Evolutionary conservation across 1,140 invertebrate species (phyloP).

Genomic region (Lepidurus couesii): DNA sequence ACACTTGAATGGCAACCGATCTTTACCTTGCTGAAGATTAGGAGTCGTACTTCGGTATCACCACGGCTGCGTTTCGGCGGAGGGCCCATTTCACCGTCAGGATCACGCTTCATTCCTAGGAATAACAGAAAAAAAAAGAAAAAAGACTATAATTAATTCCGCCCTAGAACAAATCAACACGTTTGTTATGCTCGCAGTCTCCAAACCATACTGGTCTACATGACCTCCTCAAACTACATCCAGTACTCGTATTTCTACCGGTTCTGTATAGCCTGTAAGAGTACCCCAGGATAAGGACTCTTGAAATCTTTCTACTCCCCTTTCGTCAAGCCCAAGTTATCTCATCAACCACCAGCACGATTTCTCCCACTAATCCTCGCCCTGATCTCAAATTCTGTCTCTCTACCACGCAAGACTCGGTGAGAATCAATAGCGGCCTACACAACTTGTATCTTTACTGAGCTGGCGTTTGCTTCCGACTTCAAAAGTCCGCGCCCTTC

Average conservation of each 20-base stretch:
- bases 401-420: not conserved
- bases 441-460: constrained; percentile 1
- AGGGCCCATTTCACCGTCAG: constrained; percentile 57
- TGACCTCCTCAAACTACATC: too few species aligned
- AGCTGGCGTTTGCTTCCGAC: not conserved
- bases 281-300: too few species aligned
- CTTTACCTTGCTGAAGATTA: constrained; percentile 86
- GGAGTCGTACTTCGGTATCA: constrained; percentile 79
- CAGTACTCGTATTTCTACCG: too few species aligned
- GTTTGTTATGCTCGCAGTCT: too few species aligned
- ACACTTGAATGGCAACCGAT: not conserved
- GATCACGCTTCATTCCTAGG: constrained; percentile 67
- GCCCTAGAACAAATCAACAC: too few species aligned
- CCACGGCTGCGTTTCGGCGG: constrained; percentile 64
- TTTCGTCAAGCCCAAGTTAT: not conserved
- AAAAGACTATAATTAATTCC: not conserved
- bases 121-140: constrained; percentile 41
- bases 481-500: not conserved
- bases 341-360: not conserved
- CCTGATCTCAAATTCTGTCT: not conserved
- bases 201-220: too few species aligned
- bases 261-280: too few species aligned
- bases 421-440: constrained; percentile 1
- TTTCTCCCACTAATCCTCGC: not conserved
- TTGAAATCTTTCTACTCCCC: too few species aligned